These are phyloP conservation scores for Microctenopoma stevenorrisi DNA, from an alignment of 2,797 vertebrate genomes.

Conservation along the genomic window DNA sequence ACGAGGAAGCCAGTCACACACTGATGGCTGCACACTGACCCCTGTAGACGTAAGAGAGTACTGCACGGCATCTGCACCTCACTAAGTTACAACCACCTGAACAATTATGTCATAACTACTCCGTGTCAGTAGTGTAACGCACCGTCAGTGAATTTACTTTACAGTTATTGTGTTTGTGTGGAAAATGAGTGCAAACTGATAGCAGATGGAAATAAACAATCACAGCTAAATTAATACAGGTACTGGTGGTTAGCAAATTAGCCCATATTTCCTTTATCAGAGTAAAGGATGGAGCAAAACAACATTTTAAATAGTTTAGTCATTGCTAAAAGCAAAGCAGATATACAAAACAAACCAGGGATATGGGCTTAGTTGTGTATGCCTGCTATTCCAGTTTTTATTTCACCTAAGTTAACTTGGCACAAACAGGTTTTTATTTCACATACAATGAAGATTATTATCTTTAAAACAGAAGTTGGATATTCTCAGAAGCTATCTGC, in stretches of 20 bases:
- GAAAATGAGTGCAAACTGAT: too few relatives aligned
- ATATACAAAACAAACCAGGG: too few relatives aligned
- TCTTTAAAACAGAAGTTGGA: neutral
- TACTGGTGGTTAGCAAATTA: too few relatives aligned
- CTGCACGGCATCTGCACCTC: constrained; percentile 2
- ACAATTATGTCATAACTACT: neutral
- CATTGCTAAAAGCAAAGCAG: too few relatives aligned
- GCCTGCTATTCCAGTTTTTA: neutral
- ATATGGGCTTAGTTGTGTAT: too few relatives aligned
- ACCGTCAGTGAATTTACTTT: neutral
- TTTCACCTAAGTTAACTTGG: neutral
- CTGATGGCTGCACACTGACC: constrained; percentile 65
- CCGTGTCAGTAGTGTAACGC: neutral
- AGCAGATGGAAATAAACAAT: too few relatives aligned
- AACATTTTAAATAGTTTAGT: too few relatives aligned
- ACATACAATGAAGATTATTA: neutral
- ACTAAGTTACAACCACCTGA: neutral
- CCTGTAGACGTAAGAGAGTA: constrained; percentile 47
- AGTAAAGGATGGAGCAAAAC: too few relatives aligned
- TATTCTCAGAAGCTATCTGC: constrained; percentile 34
- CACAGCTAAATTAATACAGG: too few relatives aligned
- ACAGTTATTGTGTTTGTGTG: too few relatives aligned
- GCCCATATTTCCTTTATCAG: too few relatives aligned
- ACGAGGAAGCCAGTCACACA: neutral
- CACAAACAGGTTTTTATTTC: neutral